Evolutionary conservation across 1,140 invertebrate species (phyloP).

Genomic region (Helicoverpa zea): DNA sequence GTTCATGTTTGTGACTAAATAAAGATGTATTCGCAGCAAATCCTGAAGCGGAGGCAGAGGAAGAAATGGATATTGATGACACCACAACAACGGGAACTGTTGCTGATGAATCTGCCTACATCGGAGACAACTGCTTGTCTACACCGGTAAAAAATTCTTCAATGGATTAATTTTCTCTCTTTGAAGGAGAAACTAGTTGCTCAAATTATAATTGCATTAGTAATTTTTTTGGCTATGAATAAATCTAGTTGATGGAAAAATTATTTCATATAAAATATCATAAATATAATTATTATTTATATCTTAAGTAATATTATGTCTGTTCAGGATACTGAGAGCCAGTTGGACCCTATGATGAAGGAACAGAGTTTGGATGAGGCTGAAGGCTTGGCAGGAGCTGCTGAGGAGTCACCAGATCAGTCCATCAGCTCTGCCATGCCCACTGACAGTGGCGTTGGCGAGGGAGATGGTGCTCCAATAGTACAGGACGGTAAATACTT

Average conservation of each 20-base stretch:
- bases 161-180: constrained; percentile 27
- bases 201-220: too few species aligned
- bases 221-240: too few species aligned
- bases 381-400: constrained; percentile 67
- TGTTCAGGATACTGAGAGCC: constrained; percentile 77
- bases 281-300: too few species aligned
- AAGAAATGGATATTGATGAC: constrained; percentile 68
- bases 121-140: constrained; percentile 85
- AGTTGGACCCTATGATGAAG: constrained; percentile 77
- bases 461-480: constrained; percentile 74
- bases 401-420: constrained; percentile 85
- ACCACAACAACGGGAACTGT: constrained; percentile 54
- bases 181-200: too few species aligned
- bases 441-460: constrained; percentile 67
- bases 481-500: constrained; percentile 74
- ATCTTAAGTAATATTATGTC: not conserved
- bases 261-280: too few species aligned
- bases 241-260: too few species aligned
- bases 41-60: constrained; percentile 70
- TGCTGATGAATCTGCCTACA: constrained; percentile 82
- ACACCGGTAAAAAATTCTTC: constrained; percentile 78
- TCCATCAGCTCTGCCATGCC: constrained; percentile 84
- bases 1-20: not conserved
- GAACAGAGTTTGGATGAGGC: constrained; percentile 71
- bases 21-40: constrained; percentile 57